Percentiles rank a stretch among this genome's conserved stretches.
Evolutionary conservation across 2,888 invertebrate species (phyloP).

Genomic region (Oscheius sp.): DNA sequence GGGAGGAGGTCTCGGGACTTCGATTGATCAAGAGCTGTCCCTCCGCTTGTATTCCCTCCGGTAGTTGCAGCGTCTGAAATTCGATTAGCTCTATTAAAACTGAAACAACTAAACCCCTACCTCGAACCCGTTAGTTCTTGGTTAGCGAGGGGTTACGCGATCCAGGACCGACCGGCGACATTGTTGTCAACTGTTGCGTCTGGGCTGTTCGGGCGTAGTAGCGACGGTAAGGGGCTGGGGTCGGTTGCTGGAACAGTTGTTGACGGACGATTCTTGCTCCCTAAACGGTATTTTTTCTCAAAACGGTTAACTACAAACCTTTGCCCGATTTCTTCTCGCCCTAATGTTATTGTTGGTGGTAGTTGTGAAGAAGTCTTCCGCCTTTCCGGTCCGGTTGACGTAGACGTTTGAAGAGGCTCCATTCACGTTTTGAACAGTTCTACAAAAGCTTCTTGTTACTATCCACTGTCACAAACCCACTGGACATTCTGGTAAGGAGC

Average conservation of each 20-base stretch:
- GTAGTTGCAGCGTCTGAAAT: constrained; percentile 30
- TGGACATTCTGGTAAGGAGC: background rate
- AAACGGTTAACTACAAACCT: background rate
- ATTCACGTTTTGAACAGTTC: constrained; percentile 6
- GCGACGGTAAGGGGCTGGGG: constrained; percentile 21
- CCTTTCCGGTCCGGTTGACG: constrained; percentile 1
- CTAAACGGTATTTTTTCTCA: constrained; percentile 2
- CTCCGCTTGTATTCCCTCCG: constrained; percentile 27
- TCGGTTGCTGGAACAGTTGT: background rate
- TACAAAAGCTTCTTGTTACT: background rate
- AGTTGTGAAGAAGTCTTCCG: constrained; percentile 3
- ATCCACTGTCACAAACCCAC: too few relatives aligned
- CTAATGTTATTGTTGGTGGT: constrained; percentile 1
- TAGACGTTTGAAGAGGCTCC: constrained; percentile 12
- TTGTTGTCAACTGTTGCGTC: constrained; percentile 41
- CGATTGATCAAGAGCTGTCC: constrained; percentile 26
- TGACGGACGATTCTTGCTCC: constrained; percentile 8
- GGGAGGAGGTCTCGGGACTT: constrained; percentile 20
- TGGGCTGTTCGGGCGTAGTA: constrained; percentile 33
- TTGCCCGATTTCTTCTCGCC: constrained; percentile 1
- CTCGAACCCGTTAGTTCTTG: constrained; percentile 33
- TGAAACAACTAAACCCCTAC: constrained; percentile 4
- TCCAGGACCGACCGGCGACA: constrained; percentile 37
- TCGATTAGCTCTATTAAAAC: background rate
- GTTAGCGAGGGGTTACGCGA: constrained; percentile 34